These are phyloP conservation scores for Mimas tiliae DNA, from an alignment of 2,888 invertebrate genomes.

Conservation along the genomic window DNA sequence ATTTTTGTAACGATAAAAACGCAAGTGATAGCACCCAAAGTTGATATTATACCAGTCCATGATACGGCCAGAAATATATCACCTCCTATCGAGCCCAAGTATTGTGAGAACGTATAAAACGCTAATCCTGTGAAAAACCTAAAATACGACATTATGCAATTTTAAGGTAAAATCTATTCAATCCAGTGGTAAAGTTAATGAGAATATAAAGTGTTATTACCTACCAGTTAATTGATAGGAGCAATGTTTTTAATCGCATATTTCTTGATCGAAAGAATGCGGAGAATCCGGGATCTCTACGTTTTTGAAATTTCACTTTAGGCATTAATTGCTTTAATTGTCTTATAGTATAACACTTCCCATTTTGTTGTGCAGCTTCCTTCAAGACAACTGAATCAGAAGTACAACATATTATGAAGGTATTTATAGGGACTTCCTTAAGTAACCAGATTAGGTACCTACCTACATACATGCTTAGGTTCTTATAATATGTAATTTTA, in stretches of 20 bases:
- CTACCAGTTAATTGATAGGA: slow-evolving; percentile 85
- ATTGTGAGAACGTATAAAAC: slow-evolving; percentile 86
- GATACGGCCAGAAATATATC: slow-evolving; percentile 83
- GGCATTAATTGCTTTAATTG: slow-evolving; percentile 48
- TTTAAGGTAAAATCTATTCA: background rate
- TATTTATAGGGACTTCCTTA: too few species aligned
- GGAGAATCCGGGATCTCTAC: slow-evolving; percentile 59
- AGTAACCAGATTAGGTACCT: slow-evolving; percentile 18
- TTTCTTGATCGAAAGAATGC: slow-evolving; percentile 77
- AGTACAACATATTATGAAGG: background rate
- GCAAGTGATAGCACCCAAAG: slow-evolving; percentile 82
- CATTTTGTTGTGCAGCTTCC: slow-evolving; percentile 60
- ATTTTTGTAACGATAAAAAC: slow-evolving; percentile 74
- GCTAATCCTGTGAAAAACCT: slow-evolving; percentile 85
- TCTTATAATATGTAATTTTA: too few species aligned
- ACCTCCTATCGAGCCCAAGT: slow-evolving; percentile 80
- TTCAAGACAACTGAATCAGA: slow-evolving; percentile 57
- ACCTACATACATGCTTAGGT: background rate
- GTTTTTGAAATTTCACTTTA: slow-evolving; percentile 39
- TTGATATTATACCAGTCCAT: slow-evolving; percentile 80
- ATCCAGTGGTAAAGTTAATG: too few species aligned
- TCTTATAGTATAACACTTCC: slow-evolving; percentile 45
- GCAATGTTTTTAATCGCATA: slow-evolving; percentile 77
- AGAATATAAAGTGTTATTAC: slow-evolving; percentile 38
- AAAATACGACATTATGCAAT: slow-evolving; percentile 31